These are phyloP conservation scores for Neoscelio sp. DNA, from an alignment of 2,888 invertebrate species.

Conservation along the genomic window DNA sequence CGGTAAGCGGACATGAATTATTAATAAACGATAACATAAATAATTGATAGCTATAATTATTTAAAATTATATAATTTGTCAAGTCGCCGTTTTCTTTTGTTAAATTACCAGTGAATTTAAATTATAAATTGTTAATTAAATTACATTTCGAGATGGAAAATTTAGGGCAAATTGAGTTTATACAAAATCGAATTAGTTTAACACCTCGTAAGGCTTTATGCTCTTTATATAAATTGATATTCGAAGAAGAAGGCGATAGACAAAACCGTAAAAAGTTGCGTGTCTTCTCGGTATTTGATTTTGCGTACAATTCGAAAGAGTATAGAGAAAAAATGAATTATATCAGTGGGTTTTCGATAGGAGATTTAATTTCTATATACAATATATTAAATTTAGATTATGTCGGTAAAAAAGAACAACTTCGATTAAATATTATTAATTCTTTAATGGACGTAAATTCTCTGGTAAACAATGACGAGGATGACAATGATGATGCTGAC, in stretches of 20 bases:
- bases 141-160: too few species aligned
- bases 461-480: not conserved
- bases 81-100: too few species aligned
- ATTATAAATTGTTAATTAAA: too few species aligned
- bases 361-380: not conserved
- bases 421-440: not conserved
- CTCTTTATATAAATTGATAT: too few species aligned
- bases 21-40: too few species aligned
- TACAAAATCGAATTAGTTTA: too few species aligned
- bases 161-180: too few species aligned
- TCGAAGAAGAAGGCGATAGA: slow-evolving; percentile 13
- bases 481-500: not conserved
- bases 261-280: slow-evolving; percentile 6
- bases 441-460: slow-evolving; percentile 11
- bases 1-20: too few species aligned
- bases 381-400: slow-evolving; percentile 1
- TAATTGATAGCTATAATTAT: too few species aligned
- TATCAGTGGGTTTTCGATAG: not conserved
- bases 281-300: not conserved
- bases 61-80: too few species aligned
- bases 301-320: not conserved
- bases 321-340: not conserved
- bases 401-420: not conserved
- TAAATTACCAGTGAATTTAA: too few species aligned
- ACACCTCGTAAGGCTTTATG: too few species aligned